Percentiles rank a stretch among this genome's conserved stretches.
Evolutionary conservation across 1,140 invertebrate genomes (phyloP).

Genomic region (Drosophila pachea): DNA sequence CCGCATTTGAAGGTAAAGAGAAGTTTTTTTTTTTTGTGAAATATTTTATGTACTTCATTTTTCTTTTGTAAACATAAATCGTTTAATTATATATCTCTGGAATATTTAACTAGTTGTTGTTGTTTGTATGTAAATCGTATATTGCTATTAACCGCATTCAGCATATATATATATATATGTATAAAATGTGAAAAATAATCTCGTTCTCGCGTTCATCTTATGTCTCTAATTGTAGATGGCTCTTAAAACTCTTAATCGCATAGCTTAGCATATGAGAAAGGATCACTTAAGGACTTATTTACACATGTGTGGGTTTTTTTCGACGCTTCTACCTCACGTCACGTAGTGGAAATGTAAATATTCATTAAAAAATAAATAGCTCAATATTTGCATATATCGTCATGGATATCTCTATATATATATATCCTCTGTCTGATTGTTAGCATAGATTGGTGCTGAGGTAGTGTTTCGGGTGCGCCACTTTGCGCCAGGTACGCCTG

Average conservation of each 20-base stretch:
- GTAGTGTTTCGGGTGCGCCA: conserved; percentile 43
- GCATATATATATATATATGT: conserved; percentile 52
- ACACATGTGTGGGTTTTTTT: conserved; percentile 63
- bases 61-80: conserved; percentile 61
- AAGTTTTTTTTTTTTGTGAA: conserved; percentile 20
- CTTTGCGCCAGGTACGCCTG: conserved; percentile 69
- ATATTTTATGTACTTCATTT: conserved; percentile 44
- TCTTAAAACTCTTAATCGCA: conserved; percentile 71
- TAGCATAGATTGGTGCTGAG: conserved; percentile 17
- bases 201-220: conserved; percentile 1
- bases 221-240: conserved; percentile 35
- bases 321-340: conserved; percentile 46
- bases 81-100: conserved; percentile 54
- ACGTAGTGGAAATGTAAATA: conserved; percentile 71
- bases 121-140: conserved; percentile 60
- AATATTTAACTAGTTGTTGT: conserved; percentile 67
- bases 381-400: conserved; percentile 71
- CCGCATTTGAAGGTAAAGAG: background rate
- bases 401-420: conserved; percentile 4
- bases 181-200: conserved; percentile 64
- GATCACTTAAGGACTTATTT: conserved; percentile 75
- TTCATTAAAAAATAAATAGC: conserved; percentile 71
- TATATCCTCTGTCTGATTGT: conserved; percentile 11
- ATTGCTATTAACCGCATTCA: conserved; percentile 61
- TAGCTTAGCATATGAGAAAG: conserved; percentile 75